phyloP scores from a whole-genome alignment of 2,888 invertebrate genomes.

The Erynnis tages region DNA sequence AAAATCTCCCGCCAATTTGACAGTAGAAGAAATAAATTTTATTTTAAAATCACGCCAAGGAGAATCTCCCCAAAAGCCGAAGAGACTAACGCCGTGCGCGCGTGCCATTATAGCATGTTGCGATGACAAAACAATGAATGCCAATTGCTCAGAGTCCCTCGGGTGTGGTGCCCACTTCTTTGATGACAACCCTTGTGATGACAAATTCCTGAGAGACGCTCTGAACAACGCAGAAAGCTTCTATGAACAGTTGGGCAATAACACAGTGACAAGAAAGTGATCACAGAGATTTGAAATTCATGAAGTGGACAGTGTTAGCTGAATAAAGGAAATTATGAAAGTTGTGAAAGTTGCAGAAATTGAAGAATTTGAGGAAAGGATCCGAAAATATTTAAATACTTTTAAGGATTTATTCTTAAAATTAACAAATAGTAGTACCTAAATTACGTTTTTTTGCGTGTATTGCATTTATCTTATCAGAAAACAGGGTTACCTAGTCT shows the following conservation, averaged over 20 bases:
- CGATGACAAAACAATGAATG: constrained; percentile 64
- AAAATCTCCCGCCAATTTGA: constrained; percentile 51
- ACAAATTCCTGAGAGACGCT: constrained; percentile 81
- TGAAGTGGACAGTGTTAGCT: too few relatives aligned
- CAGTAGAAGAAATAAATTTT: constrained; percentile 57
- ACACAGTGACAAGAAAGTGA: neutral
- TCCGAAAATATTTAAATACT: too few relatives aligned
- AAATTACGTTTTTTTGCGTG: too few relatives aligned
- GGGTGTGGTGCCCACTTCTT: constrained; percentile 88
- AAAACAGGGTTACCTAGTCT: too few relatives aligned
- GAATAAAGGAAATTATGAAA: too few relatives aligned
- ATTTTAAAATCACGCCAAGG: constrained; percentile 53
- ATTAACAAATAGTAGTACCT: too few relatives aligned
- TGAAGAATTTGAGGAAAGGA: too few relatives aligned
- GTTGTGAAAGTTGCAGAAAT: too few relatives aligned
- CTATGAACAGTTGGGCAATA: constrained; percentile 52
- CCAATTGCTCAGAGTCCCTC: constrained; percentile 86
- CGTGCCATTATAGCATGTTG: constrained; percentile 91
- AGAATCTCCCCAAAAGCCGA: constrained; percentile 35
- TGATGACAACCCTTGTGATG: constrained; percentile 88
- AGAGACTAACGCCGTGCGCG: constrained; percentile 82
- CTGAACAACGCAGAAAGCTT: constrained; percentile 67
- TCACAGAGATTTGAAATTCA: neutral
- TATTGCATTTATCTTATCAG: too few relatives aligned
- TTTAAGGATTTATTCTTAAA: too few relatives aligned